phyloP scores from a whole-genome alignment of 2,797 vertebrate species.

The Halcyon leucocephala region DNA sequence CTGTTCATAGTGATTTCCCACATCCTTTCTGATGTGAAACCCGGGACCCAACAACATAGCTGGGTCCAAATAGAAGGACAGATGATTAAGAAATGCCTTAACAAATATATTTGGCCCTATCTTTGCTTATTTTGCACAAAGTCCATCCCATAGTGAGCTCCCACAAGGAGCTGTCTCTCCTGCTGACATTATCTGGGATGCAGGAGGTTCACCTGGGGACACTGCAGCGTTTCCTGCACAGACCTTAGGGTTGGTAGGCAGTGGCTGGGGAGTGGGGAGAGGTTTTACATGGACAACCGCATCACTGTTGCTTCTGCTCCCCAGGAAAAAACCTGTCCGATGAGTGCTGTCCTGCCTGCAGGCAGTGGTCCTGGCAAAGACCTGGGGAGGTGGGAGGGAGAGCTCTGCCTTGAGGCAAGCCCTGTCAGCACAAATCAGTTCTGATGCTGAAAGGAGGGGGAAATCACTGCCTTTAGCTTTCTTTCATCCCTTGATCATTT shows the following conservation, averaged over 20 bases:
- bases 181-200: background rate
- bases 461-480: conserved; percentile 5
- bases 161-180: background rate
- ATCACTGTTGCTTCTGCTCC: background rate
- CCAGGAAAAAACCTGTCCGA: background rate
- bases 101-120: background rate
- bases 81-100: background rate
- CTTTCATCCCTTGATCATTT: background rate
- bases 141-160: background rate
- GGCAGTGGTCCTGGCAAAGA: background rate
- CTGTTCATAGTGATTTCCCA: background rate
- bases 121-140: background rate
- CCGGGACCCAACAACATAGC: background rate
- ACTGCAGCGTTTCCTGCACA: background rate
- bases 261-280: background rate
- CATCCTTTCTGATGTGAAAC: background rate
- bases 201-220: background rate
- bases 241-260: background rate
- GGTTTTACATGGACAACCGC: background rate
- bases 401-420: background rate
- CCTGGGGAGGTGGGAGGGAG: accelerated
- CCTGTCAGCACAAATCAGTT: background rate
- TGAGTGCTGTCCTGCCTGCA: background rate
- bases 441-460: background rate
- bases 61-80: background rate